These are phyloP conservation scores for Pterobdella sp. DNA, from an alignment of 2,888 invertebrate species.

Conservation along the genomic window DNA sequence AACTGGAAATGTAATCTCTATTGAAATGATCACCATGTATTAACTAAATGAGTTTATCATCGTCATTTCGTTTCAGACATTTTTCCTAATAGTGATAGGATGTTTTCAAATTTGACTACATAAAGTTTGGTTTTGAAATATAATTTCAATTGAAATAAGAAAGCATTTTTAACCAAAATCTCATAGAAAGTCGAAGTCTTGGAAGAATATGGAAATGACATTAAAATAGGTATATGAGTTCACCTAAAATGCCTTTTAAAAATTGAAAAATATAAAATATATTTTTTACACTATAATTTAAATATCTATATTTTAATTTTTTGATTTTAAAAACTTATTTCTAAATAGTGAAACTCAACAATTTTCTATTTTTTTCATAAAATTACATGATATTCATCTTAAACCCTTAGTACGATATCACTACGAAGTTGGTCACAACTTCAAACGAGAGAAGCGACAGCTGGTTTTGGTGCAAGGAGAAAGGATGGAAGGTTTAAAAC, in stretches of 20 bases:
- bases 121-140: background rate
- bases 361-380: background rate
- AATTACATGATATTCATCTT: background rate
- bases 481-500: conserved; percentile 27
- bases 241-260: background rate
- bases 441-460: conserved; percentile 19
- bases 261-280: background rate
- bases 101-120: background rate
- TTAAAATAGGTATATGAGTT: conserved; percentile 22
- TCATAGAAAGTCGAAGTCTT: conserved; percentile 22
- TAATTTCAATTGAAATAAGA: background rate
- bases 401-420: conserved; percentile 15
- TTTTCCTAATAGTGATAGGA: background rate
- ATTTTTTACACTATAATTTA: background rate
- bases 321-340: background rate
- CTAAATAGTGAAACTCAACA: background rate
- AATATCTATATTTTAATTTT: background rate
- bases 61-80: no score
- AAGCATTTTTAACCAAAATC: background rate
- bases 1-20: no score
- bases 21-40: no score
- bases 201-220: conserved; percentile 9
- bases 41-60: no score
- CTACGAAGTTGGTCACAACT: conserved; percentile 24
- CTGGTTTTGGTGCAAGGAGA: conserved; percentile 23